phyloP scores from a whole-genome alignment of 1,140 invertebrate species.

The Ceratosolen solmsi region DNA sequence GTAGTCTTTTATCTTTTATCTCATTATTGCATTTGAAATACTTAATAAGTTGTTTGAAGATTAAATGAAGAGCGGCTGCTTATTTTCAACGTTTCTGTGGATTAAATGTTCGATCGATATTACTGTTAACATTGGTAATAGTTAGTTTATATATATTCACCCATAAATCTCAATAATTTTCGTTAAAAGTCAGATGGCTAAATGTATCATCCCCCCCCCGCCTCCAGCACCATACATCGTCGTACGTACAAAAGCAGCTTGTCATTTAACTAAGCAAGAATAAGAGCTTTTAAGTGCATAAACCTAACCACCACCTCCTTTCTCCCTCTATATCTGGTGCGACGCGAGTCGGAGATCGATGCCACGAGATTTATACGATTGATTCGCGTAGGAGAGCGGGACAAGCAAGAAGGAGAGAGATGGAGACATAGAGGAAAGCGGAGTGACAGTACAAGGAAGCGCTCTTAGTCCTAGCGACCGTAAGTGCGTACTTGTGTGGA shows the following conservation, averaged over 20 bases:
- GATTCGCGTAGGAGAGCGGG: constrained; percentile 60
- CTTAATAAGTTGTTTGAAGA: background rate
- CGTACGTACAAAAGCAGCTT: background rate
- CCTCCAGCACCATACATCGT: background rate
- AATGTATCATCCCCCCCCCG: background rate
- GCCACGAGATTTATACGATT: constrained; percentile 73
- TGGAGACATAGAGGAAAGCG: constrained; percentile 60
- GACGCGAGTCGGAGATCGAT: constrained; percentile 63
- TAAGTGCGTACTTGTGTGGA: constrained; percentile 63
- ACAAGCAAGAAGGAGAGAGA: background rate
- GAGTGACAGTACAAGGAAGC: constrained; percentile 75
- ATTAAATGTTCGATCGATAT: too few species aligned
- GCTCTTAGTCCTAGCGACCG: constrained; percentile 71
- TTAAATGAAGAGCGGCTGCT: background rate
- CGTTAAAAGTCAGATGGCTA: background rate
- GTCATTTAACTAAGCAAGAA: constrained; percentile 17
- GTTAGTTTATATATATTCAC: too few species aligned
- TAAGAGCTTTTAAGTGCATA: constrained; percentile 36
- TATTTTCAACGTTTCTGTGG: too few species aligned
- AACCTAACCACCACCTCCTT: background rate
- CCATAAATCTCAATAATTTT: background rate
- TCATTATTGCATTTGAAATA: background rate
- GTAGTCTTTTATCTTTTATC: too few species aligned
- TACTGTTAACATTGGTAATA: too few species aligned
- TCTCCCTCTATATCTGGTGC: background rate